phyloP scores from a whole-genome alignment of 1,140 invertebrate genomes.

The Oncopodura yosiiana region DNA sequence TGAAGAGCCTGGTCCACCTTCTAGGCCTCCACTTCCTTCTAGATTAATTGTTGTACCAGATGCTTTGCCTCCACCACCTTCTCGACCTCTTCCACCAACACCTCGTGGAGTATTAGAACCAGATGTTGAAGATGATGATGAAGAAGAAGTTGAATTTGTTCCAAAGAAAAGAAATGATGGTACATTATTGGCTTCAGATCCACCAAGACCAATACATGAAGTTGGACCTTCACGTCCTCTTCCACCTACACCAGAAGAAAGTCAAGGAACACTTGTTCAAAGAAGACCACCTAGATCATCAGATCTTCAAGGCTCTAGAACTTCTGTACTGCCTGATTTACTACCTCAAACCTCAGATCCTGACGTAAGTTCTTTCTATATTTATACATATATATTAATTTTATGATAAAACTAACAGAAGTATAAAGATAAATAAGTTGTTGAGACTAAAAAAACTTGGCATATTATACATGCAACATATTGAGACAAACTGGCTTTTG shows the following conservation, averaged over 20 bases:
- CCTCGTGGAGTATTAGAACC: slow-evolving; percentile 41
- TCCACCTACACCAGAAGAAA: slow-evolving; percentile 80
- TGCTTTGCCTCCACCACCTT: slow-evolving; percentile 73
- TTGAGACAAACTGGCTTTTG: no score
- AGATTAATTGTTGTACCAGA: slow-evolving; percentile 66
- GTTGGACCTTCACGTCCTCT: slow-evolving; percentile 74
- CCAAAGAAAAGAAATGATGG: slow-evolving; percentile 63
- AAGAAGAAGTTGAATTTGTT: slow-evolving; percentile 37
- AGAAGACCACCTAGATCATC: slow-evolving; percentile 55
- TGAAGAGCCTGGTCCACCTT: slow-evolving; percentile 51
- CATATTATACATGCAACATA: no score
- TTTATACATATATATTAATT: not conserved
- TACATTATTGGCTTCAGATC: slow-evolving; percentile 87
- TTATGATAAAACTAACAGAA: no score
- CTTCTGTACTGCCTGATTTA: slow-evolving; percentile 86
- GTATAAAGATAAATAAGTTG: no score
- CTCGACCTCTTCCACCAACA: slow-evolving; percentile 50
- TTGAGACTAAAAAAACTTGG: no score
- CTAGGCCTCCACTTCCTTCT: slow-evolving; percentile 73
- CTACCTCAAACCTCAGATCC: slow-evolving; percentile 52
- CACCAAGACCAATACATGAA: slow-evolving; percentile 69
- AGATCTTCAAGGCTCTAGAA: slow-evolving; percentile 54
- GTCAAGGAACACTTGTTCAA: slow-evolving; percentile 80
- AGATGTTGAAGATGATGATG: slow-evolving; percentile 44
- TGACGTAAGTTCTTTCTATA: slow-evolving; percentile 35